Conservation (phyloP, 2,113 vertebrate genomes). For the Lynx canadensis region DNA sequence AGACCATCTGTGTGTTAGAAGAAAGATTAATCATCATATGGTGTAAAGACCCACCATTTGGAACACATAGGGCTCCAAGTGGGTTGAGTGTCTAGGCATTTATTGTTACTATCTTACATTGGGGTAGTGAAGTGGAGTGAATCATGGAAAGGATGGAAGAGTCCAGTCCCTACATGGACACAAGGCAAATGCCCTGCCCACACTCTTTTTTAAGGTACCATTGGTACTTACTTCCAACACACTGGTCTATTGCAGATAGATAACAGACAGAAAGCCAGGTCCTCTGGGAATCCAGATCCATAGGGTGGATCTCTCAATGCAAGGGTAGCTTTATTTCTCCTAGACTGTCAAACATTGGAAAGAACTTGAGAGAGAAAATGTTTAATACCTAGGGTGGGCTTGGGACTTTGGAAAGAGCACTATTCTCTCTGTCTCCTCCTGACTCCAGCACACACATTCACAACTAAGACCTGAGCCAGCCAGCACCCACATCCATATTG, state of each 20-base stretch:
- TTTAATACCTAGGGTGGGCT: neutral
- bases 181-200: neutral
- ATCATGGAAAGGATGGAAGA: neutral
- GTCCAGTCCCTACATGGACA: neutral
- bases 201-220: neutral
- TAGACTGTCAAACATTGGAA: neutral
- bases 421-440: conserved; percentile 11
- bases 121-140: neutral
- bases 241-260: neutral
- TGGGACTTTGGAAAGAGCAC: neutral
- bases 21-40: too few species aligned
- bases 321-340: neutral
- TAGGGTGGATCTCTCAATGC: neutral
- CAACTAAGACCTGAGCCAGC: neutral
- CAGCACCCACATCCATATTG: neutral
- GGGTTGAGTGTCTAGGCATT: neutral
- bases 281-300: neutral
- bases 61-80: neutral
- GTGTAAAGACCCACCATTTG: neutral
- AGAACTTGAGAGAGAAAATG: neutral
- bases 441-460: neutral
- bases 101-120: neutral
- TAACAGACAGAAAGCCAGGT: neutral
- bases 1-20: neutral
- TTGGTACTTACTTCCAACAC: too few species aligned